A percentile compares a stretch with the other conserved stretches of the same genome.
phyloP scores from a whole-genome alignment of 1,140 invertebrate species.

The Radopholus similis region DNA sequence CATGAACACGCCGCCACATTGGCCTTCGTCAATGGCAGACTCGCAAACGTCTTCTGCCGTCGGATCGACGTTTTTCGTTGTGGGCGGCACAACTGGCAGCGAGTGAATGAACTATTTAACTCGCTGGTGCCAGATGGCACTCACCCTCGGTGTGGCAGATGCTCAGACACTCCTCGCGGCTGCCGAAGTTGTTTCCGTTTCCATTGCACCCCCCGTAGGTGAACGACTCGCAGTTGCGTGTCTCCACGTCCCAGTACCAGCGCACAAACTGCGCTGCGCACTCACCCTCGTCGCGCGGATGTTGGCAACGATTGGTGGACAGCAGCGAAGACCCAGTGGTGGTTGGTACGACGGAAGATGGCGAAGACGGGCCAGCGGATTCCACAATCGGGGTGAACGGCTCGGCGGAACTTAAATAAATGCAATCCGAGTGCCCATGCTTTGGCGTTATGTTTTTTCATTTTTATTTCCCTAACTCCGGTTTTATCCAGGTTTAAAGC shows the following conservation, averaged over 20 bases:
- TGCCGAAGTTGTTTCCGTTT: constrained; percentile 70
- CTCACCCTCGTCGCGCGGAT: constrained; percentile 47
- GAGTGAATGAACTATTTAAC: neutral
- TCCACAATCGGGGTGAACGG: too few relatives aligned
- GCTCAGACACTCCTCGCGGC: constrained; percentile 51
- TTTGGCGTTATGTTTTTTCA: too few relatives aligned
- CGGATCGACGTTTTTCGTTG: constrained; percentile 15
- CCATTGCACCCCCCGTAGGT: constrained; percentile 79
- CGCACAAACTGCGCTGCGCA: constrained; percentile 55
- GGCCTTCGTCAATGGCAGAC: constrained; percentile 36
- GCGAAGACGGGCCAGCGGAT: too few relatives aligned
- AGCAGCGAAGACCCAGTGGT: neutral
- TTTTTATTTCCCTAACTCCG: too few relatives aligned
- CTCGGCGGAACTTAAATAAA: too few relatives aligned
- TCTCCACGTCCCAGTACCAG: constrained; percentile 66
- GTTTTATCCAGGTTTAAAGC: too few relatives aligned
- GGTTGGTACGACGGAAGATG: too few relatives aligned
- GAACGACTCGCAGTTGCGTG: constrained; percentile 68
- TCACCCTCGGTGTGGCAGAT: constrained; percentile 46
- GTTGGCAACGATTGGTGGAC: constrained; percentile 46
- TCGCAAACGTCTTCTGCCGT: constrained; percentile 40
- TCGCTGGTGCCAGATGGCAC: neutral
- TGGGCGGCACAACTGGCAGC: constrained; percentile 2
- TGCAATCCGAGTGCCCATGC: too few relatives aligned
- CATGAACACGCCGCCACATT: constrained; percentile 41